Base-by-base conservation (phyloP, 2,797 vertebrate species). In the Cryptoblepharus egeriae region DNA sequence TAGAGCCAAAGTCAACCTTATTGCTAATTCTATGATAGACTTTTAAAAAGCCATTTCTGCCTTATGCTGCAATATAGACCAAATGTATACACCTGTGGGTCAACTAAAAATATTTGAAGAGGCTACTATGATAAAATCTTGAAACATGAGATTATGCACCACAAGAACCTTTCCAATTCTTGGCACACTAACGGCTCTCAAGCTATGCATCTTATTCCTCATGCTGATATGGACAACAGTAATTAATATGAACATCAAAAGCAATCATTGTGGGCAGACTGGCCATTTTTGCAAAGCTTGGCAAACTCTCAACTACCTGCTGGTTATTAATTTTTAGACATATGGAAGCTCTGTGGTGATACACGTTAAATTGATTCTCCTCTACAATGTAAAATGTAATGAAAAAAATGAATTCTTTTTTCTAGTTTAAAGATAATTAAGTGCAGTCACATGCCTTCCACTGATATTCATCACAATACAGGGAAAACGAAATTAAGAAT, bases 241-340 rank as follows among this genome's bases (percentile, higher is more conserved):
- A 98, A 99, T 98, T 99, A 99, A 98, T 97, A 98, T 95, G 97
- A 98, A 97, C 97, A 98, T 98, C 96, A 98, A 97, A 97, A 97
- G 96, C 95, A 97, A 99, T 98, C 96, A 98, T 97, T 97, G 94
- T 94, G 96, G 96, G 96, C 98, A 97, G 97, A 97, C 97, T 97
- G 97, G 98, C 97, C 97, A 98, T 98, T 98, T 97, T 97, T 96
- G 96, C 90, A 96, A 96, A 96, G 95, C 96, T 97, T 99, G 99
- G 98, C 98, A 99, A 97, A 97, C 96, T 95, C 96, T 97, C 96
- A 96, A 96, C 93, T 97, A 97, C 98, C 98, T 98, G 98, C 98
- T 98, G 98, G 93, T 98, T 98, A 98, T 98, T 99, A 97, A 99
- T 99, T 98, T 98, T 96, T 96, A 96, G 97, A 97, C 98, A 99